Evolutionary conservation across 2,888 invertebrate species (phyloP).

Genomic region (Dynastes maya): DNA sequence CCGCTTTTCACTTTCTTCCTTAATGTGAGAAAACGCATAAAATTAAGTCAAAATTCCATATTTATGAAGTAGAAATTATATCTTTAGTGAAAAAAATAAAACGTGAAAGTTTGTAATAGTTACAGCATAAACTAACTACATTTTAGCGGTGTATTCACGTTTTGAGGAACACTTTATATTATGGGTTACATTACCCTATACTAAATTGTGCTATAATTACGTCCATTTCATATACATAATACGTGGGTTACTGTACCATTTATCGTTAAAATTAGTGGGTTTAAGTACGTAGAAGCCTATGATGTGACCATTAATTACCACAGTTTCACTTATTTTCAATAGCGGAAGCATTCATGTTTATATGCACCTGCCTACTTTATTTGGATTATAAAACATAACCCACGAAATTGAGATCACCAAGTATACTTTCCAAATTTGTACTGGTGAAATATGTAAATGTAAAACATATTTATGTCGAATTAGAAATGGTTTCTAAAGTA

Average conservation of each 20-base stretch:
- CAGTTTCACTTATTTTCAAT: slow-evolving; percentile 27
- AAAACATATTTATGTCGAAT: too few relatives aligned
- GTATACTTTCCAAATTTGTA: too few relatives aligned
- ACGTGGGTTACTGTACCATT: slow-evolving; percentile 7
- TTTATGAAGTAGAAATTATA: slow-evolving; percentile 35
- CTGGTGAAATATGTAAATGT: too few relatives aligned
- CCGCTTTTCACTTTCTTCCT: slow-evolving; percentile 9
- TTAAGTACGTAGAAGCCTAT: background rate
- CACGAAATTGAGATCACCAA: too few relatives aligned
- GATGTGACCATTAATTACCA: background rate
- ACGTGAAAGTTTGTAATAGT: slow-evolving; percentile 35
- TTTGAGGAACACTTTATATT: background rate
- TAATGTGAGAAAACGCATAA: slow-evolving; percentile 15
- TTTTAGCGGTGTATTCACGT: background rate
- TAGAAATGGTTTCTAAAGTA: too few relatives aligned
- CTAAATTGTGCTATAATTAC: slow-evolving; percentile 19
- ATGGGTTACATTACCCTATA: slow-evolving; percentile 5
- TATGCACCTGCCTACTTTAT: background rate
- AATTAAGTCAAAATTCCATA: slow-evolving; percentile 7
- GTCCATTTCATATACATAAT: background rate
- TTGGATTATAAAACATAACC: background rate
- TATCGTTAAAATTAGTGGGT: slow-evolving; percentile 22
- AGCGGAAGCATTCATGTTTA: background rate
- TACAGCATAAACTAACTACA: background rate
- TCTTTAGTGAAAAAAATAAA: slow-evolving; percentile 5